Percentiles rank a stretch among this genome's conserved stretches.
Evolutionary conservation across 2,113 vertebrate genomes (phyloP).

Genomic region (Coryphaenoides rupestris): DNA sequence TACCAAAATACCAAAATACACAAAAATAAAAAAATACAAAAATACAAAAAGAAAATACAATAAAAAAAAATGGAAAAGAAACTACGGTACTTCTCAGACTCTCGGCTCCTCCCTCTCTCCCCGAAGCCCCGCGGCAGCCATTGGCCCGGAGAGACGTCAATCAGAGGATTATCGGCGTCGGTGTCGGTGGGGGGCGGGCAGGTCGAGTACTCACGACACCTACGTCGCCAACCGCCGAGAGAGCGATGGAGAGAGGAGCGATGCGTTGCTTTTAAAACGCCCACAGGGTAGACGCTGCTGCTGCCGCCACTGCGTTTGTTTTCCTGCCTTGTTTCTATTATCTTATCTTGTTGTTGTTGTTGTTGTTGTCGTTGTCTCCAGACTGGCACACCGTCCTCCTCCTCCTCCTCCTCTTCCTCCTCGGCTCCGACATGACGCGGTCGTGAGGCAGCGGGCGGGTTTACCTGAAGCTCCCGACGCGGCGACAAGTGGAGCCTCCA

Average conservation of each 20-base stretch:
- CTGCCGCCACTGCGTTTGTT: too few relatives aligned
- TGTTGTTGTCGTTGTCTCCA: not conserved
- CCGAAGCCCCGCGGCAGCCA: constrained; percentile 21
- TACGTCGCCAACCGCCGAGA: constrained; percentile 42
- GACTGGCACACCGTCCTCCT: constrained; percentile 3
- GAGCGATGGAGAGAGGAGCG: constrained; percentile 31
- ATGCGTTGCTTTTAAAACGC: constrained; percentile 57
- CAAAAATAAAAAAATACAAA: too few relatives aligned
- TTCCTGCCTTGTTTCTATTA: constrained; percentile 28
- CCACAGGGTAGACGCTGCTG: constrained; percentile 48
- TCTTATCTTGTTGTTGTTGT: constrained; percentile 23
- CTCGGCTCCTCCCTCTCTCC: not conserved
- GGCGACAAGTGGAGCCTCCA: not conserved
- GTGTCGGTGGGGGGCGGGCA: too few relatives aligned
- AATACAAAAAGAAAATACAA: too few relatives aligned
- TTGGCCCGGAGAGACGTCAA: constrained; percentile 51
- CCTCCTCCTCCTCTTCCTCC: constrained; percentile 23
- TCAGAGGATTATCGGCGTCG: constrained; percentile 46
- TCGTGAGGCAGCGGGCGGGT: constrained; percentile 47
- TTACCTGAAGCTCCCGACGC: constrained; percentile 52
- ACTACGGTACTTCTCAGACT: too few relatives aligned
- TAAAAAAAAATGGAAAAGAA: too few relatives aligned
- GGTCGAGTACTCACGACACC: constrained; percentile 50
- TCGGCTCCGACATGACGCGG: constrained; percentile 48
- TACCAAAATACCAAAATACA: too few relatives aligned